Evolutionary conservation across 2,113 vertebrate genomes (phyloP).

Genomic region (Tyrannus savana): DNA sequence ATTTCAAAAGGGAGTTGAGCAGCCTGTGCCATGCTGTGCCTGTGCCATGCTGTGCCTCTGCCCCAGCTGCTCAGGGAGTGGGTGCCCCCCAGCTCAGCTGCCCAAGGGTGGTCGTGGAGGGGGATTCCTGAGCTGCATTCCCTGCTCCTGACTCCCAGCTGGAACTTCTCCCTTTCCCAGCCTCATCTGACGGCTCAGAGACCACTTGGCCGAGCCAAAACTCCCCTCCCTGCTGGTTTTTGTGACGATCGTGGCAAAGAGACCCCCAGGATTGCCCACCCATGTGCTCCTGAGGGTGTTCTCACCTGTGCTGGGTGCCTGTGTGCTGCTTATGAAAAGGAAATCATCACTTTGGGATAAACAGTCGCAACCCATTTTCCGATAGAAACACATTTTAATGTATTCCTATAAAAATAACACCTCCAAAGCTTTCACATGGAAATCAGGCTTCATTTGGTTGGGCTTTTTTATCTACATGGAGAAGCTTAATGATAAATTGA

Average conservation of each 20-base stretch:
- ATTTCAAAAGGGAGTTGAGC: neutral
- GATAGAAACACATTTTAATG: neutral
- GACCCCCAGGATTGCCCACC: fast-evolving
- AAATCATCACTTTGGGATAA: neutral
- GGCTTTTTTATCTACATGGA: neutral
- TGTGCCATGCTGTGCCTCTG: neutral
- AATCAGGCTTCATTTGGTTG: neutral
- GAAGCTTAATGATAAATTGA: neutral
- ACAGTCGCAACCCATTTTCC: neutral
- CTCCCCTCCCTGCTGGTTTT: fast-evolving
- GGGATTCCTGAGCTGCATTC: neutral
- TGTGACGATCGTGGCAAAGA: fast-evolving
- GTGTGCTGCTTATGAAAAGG: neutral
- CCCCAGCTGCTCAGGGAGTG: neutral
- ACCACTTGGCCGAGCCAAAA: neutral
- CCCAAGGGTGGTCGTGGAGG: fast-evolving
- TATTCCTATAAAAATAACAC: neutral
- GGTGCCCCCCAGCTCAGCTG: fast-evolving
- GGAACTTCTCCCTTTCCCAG: fast-evolving
- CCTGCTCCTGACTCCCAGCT: fast-evolving
- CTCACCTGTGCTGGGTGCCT: neutral
- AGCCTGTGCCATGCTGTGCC: neutral
- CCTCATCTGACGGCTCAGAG: fast-evolving
- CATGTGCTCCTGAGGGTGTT: fast-evolving
- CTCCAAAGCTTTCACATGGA: neutral